Base-by-base conservation (phyloP, 2,113 vertebrate genomes). In the Sakesphorus luctuosus region DNA sequence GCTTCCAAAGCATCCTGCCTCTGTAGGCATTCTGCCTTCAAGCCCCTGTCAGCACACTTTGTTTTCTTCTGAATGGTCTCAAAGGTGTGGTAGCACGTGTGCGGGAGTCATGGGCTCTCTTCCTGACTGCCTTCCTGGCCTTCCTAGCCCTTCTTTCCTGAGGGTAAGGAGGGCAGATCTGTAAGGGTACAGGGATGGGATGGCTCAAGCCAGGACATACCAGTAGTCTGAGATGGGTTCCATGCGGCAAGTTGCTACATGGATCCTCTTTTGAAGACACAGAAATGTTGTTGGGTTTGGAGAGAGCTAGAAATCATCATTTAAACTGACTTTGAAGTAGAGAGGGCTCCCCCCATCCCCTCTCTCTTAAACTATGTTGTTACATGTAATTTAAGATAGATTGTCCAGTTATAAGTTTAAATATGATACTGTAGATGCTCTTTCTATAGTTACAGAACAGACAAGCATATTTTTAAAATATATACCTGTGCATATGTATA, bases 211-310 rank as follows among this genome's bases (percentile, higher is more conserved):
- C 0, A 0, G 40, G 59, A 17, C 26, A 23, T 23, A 11, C 10
- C 33, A 20, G 33, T 28, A 47, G 1, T 3, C 5, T 17, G 52
- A 59, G 52, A 18, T 35, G 78, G 28, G 26, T 56, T 62, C 14
- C 0, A 1, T 1, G 2, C 25, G 20, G 16, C 2, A 0, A 16
- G 29, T 13, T 67, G 18, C 26, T 38, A 8, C 23, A 18, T 0
- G 0, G 16, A 23, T 82, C 7, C 33, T 46, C 13, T 65, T 79
- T 26, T 43, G 56, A 85, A 71, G 47, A 53, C 33, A 26, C 3
- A 15, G 38, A 50, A 14, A 18, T 35, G 5, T 21, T 75, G 11
- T 11, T 20, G 26, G 14, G 20, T 95, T 78, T 78, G 43, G 25
- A 82, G 43, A 31, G 33, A 55, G 49, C 4, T 55, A 40, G 61